Base-by-base conservation (phyloP, 2,113 vertebrate genomes). In the Poeciliopsis occidentalis region DNA sequence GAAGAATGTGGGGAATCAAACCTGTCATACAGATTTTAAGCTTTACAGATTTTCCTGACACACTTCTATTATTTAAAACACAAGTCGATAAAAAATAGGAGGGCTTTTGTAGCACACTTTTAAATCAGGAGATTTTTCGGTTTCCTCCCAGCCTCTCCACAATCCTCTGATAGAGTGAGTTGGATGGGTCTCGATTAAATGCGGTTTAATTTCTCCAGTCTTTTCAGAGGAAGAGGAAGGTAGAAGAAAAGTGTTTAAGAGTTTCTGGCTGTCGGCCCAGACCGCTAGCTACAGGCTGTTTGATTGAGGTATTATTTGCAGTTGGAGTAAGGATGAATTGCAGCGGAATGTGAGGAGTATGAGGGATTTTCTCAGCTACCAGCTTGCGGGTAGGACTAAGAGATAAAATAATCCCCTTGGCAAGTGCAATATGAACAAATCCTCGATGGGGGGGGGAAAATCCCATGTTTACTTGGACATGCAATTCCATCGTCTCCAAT, bases 341-440 rank as follows among this genome's bases (percentile, higher is more conserved):
- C 78, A 72, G 86, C 82, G 79, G 91, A 84, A 79, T 88, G 86
- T 86, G 67, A 60, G 81, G 72, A 85, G 85, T 88, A 73, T 22
- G 76, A 85, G 78, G 87, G 88, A 89, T 91, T 92, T 92, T 89
- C 86, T 79, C 86, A 72, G 86, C 81, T 80, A 65, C 80, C 65
- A 71, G 79, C 64, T 88, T 72, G 27, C 57, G 74, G 82, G 79
- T 65, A 30, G 71, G 68, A 74, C 82, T 78, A 69, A 80, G 77
- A 81, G 85, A 80, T 71, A 71, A 81, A 91, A 90, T 93, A 93
- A 93, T 93, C 90, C 90, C 76, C 44, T 24, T 6, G 60, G 87
- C 87, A 82, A 91, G 86, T 75, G 81, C 88, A 90, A 88, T 86
- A 88, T 87, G 85, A 86, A 80, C 51, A 88, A 90, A 91, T 89